Conservation (phyloP, 1,140 invertebrate genomes). For the Polypedilum vanderplanki region DNA sequence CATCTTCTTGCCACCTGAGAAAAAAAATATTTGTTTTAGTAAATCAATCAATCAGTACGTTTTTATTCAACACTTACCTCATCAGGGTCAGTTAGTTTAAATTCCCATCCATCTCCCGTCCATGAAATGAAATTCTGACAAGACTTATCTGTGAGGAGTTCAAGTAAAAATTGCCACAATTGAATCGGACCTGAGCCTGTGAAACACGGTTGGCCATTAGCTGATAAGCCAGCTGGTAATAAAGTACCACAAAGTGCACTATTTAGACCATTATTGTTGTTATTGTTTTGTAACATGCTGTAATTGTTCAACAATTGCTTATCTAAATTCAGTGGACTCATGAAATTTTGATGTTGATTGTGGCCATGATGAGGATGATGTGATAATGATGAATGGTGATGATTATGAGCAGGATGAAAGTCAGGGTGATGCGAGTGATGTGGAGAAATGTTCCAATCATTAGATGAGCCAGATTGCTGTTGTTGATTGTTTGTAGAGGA, state of each 20-base stretch:
- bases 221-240: slow-evolving; percentile 27
- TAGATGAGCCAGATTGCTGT: slow-evolving; percentile 42
- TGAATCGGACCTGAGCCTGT: slow-evolving; percentile 86
- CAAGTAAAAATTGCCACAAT: slow-evolving; percentile 95
- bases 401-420: slow-evolving; percentile 19
- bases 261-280: slow-evolving; percentile 16
- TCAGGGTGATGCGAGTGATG: slow-evolving; percentile 10
- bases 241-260: slow-evolving; percentile 3
- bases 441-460: slow-evolving; percentile 23
- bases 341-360: slow-evolving; percentile 42
- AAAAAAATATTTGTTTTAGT: slow-evolving; percentile 26
- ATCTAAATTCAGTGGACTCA: slow-evolving; percentile 40
- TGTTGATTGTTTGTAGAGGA: slow-evolving; percentile 36
- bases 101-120: slow-evolving; percentile 98
- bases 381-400: slow-evolving; percentile 31
- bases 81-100: slow-evolving; percentile 97
- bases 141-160: slow-evolving; percentile 90
- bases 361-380: slow-evolving; percentile 53
- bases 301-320: slow-evolving; percentile 40
- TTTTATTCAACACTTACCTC: slow-evolving; percentile 51
- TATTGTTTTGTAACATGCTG: slow-evolving; percentile 22
- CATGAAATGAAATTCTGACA: slow-evolving; percentile 96
- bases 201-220: slow-evolving; percentile 42
- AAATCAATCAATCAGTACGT: background rate
- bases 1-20: slow-evolving; percentile 80